These are phyloP conservation scores for Bombus affinis DNA, from an alignment of 1,140 invertebrate species.

Conservation along the genomic window DNA sequence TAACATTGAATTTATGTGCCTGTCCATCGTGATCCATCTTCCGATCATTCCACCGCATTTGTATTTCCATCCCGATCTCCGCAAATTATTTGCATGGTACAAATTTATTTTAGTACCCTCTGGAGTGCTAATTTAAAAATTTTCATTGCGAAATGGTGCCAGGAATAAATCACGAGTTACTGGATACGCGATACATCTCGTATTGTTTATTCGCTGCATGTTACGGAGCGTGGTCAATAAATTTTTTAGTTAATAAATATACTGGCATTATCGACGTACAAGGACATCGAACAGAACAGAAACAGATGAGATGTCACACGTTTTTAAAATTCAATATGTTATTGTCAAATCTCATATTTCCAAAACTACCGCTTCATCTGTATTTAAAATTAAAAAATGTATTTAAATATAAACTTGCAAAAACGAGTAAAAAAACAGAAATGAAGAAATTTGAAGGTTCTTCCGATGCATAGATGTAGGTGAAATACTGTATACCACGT, in stretches of 20 bases:
- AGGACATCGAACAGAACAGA: neutral
- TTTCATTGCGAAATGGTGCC: neutral
- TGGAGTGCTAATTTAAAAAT: slow-evolving; percentile 8
- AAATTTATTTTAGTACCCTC: neutral
- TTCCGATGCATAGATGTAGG: neutral
- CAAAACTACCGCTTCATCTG: neutral
- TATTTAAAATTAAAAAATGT: neutral
- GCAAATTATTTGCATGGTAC: slow-evolving; percentile 8
- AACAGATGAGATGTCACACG: neutral
- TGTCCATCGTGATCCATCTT: neutral
- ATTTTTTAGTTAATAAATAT: neutral
- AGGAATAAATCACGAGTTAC: slow-evolving; percentile 7
- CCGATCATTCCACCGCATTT: neutral
- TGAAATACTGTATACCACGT: neutral
- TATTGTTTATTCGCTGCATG: slow-evolving; percentile 14
- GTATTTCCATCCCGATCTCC: neutral
- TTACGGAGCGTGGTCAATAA: neutral
- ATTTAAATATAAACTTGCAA: no score
- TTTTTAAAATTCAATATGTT: neutral
- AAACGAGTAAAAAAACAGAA: neutral
- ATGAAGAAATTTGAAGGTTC: neutral
- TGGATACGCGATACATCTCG: neutral
- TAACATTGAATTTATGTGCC: neutral
- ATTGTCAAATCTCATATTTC: neutral
- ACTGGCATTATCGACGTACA: neutral